Percentiles rank a stretch among this genome's conserved stretches.
Evolutionary conservation across 2,113 vertebrate genomes (phyloP).

Genomic region (Numenius arquata): DNA sequence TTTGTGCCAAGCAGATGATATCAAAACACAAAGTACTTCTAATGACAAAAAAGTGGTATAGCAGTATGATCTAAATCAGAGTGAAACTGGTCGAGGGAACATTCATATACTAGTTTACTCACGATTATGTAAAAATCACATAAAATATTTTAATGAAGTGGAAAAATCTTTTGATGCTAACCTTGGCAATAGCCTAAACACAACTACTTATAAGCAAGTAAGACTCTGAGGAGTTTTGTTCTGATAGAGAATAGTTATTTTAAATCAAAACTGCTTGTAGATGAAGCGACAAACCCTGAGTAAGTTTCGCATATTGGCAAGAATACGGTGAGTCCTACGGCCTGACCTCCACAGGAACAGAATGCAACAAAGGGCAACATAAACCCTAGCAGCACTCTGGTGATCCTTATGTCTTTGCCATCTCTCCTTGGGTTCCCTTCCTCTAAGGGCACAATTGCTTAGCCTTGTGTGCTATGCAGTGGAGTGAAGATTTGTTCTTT

Average conservation of each 20-base stretch:
- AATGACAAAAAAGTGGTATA: background rate
- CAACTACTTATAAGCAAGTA: background rate
- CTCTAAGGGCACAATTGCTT: background rate
- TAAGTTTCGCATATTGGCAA: background rate
- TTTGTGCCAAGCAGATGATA: background rate
- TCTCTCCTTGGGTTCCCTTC: background rate
- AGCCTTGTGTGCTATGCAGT: background rate
- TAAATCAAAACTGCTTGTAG: background rate
- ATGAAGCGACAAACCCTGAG: conserved; percentile 11
- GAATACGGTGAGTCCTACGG: background rate
- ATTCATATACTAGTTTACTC: background rate
- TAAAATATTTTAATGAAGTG: background rate
- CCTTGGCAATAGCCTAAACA: background rate
- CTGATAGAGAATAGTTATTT: background rate
- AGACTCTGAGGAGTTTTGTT: background rate
- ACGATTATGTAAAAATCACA: background rate
- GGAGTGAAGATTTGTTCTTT: background rate
- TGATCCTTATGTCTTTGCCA: background rate
- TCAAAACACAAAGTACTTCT: background rate
- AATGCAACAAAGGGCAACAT: background rate
- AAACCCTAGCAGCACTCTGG: background rate
- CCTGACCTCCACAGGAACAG: background rate
- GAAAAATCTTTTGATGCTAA: background rate
- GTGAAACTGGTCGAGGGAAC: background rate
- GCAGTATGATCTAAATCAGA: background rate